Evolutionary conservation across 2,888 invertebrate genomes (phyloP).

Genomic region (Xestia ashworthii): DNA sequence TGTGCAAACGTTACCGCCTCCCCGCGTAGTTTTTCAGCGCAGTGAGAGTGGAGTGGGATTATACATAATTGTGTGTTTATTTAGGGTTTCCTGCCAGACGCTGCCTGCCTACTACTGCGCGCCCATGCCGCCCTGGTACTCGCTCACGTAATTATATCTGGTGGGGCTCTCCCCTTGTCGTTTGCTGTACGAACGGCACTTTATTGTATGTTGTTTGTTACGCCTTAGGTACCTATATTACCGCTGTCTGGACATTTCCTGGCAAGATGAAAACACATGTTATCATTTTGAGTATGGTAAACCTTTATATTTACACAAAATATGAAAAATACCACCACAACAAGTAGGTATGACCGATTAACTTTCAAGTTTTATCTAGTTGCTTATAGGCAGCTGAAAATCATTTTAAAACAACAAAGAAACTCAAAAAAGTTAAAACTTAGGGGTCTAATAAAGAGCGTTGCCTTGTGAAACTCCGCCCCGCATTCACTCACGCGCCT

Average conservation of each 20-base stretch:
- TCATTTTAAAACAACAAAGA: constrained; percentile 31
- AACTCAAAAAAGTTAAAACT: constrained; percentile 45
- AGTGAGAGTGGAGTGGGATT: constrained; percentile 78
- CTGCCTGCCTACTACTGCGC: constrained; percentile 69
- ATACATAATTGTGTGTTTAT: constrained; percentile 83
- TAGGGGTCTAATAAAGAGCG: constrained; percentile 38
- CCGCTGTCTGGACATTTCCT: constrained; percentile 45
- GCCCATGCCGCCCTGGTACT: constrained; percentile 78
- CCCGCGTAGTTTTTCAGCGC: constrained; percentile 77
- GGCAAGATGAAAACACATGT: constrained; percentile 28
- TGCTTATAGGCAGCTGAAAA: constrained; percentile 3
- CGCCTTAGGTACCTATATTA: constrained; percentile 45
- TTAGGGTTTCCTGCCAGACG: constrained; percentile 81
- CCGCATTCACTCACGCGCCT: constrained; percentile 24
- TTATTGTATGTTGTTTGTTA: constrained; percentile 48
- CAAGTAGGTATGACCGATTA: not conserved
- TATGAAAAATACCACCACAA: not conserved
- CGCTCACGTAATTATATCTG: constrained; percentile 78
- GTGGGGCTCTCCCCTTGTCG: constrained; percentile 64
- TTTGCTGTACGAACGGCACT: constrained; percentile 44
- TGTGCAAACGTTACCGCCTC: constrained; percentile 72
- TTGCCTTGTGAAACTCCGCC: constrained; percentile 51
- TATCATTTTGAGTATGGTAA: constrained; percentile 4
- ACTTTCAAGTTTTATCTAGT: not conserved
- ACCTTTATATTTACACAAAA: not conserved